Evolutionary conservation across 2,888 invertebrate genomes (phyloP), one percentile per base, ranked within the genome.

Genomic region (Hololepta plana): DNA sequence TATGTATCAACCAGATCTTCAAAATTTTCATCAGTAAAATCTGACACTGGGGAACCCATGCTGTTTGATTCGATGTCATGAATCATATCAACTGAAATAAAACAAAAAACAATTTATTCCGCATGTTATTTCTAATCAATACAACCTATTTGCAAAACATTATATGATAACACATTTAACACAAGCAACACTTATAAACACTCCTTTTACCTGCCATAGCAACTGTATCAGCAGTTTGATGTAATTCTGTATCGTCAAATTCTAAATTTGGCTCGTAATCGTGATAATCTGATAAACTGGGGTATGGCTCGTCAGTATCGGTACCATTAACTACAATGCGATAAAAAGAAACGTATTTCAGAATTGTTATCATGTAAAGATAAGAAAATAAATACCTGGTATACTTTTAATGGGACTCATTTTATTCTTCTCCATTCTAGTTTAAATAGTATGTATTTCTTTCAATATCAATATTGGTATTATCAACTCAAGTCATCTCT

Each of bases 231-330:
- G 72, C 61, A 30, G 71, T 61, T 43, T 75, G 68, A 43, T 69
- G 70, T 30, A 87, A 56, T 59, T 93, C 93, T 8, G 87, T 81
- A 55, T 93, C 93, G 60, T 95, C 93, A 60, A 93, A 93, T 55
- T 93, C 91, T 49, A 93, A 62, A 57, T 87, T 82, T 8, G 91
- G 91, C 53, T 95, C 93, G 52, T 88, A 84, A 57, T 90, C 90
- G 50, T 87, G 85, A 50, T 73, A 76, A 56, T 87, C 88, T 15
- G 87, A 87, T 32, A 88, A 62, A 54, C 88, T 88, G 26, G 84
- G 81, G 51, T 79, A 74, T 5, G 74, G 67, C 45, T 85, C 87
- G 35, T 85, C 81, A 31, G 61, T 57, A 38, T 62, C 63, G 39
- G 68, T 65, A 33, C 51, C 51, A 26, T 22, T n/a, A 7, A 8